Evolutionary conservation across 2,113 vertebrate genomes (phyloP).

Genomic region (Euleptes europaea): DNA sequence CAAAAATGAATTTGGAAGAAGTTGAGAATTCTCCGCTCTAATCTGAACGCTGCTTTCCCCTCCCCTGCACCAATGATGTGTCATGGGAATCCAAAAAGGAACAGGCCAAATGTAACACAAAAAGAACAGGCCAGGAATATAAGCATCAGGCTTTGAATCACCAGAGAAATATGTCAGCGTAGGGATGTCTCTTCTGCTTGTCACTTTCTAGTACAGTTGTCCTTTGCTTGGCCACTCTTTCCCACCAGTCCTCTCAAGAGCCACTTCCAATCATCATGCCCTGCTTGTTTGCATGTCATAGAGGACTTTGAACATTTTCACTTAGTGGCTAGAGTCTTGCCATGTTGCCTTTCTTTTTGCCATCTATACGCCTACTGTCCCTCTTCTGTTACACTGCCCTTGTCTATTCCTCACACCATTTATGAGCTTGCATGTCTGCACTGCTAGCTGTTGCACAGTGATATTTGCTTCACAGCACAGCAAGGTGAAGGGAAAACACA

Average conservation of each 20-base stretch:
- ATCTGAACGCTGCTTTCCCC: too few relatives aligned
- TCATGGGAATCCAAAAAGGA: neutral
- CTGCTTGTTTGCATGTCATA: neutral
- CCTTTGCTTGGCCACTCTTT: conserved; percentile 4
- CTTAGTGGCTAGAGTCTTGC: neutral
- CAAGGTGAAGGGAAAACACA: too few relatives aligned
- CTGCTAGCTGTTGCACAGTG: conserved; percentile 1
- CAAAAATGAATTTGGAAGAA: neutral
- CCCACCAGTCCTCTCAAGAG: neutral
- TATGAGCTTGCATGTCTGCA: neutral
- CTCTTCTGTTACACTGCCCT: neutral
- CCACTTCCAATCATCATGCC: neutral
- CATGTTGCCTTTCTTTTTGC: neutral
- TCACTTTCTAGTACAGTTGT: neutral
- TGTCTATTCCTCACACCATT: neutral
- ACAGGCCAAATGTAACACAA: neutral
- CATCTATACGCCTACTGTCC: neutral
- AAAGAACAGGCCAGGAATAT: conserved; percentile 1
- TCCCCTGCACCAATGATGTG: too few relatives aligned
- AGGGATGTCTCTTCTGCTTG: conserved; percentile 1
- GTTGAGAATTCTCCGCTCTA: neutral
- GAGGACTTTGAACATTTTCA: neutral
- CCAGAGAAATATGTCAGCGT: neutral
- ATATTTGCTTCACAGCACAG: neutral
- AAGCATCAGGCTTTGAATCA: conserved; percentile 4